Conservation (phyloP, 2,797 vertebrate genomes). For the Scyliorhinus canicula region DNA sequence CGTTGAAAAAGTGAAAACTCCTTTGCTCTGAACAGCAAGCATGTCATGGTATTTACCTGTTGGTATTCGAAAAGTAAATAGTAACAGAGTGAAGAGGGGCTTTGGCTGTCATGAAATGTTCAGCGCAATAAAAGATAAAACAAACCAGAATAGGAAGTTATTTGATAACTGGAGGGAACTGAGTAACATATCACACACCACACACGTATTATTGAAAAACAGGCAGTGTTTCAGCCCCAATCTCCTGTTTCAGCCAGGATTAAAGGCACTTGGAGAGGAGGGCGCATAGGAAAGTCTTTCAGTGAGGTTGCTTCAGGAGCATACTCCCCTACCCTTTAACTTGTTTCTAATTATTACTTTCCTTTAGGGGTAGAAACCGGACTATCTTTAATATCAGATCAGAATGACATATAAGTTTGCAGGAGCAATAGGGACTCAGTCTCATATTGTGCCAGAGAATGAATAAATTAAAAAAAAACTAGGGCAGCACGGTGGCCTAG, state of each 20-base stretch:
- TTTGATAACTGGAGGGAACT: not conserved
- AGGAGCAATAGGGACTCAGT: not conserved
- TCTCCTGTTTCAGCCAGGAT: not conserved
- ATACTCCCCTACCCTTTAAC: not conserved
- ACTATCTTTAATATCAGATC: too few species aligned
- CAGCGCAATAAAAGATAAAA: not conserved
- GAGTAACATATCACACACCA: not conserved
- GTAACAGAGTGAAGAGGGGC: not conserved
- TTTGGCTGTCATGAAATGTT: not conserved
- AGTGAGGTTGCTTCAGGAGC: not conserved
- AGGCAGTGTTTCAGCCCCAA: not conserved
- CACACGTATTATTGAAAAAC: not conserved
- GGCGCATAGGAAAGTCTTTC: not conserved
- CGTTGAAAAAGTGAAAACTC: not conserved
- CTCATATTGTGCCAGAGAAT: not conserved
- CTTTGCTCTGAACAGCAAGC: not conserved
- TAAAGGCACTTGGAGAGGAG: not conserved
- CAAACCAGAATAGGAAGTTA: not conserved
- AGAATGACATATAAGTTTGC: not conserved
- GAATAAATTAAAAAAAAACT: not conserved
- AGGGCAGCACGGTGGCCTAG: too few species aligned
- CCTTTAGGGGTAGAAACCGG: not conserved
- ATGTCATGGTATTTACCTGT: not conserved
- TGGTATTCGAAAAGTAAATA: not conserved
- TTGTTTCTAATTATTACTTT: not conserved